These are phyloP conservation scores for Melanerpes formicivorus DNA, from an alignment of 2,113 vertebrate genomes.

Conservation along the genomic window DNA sequence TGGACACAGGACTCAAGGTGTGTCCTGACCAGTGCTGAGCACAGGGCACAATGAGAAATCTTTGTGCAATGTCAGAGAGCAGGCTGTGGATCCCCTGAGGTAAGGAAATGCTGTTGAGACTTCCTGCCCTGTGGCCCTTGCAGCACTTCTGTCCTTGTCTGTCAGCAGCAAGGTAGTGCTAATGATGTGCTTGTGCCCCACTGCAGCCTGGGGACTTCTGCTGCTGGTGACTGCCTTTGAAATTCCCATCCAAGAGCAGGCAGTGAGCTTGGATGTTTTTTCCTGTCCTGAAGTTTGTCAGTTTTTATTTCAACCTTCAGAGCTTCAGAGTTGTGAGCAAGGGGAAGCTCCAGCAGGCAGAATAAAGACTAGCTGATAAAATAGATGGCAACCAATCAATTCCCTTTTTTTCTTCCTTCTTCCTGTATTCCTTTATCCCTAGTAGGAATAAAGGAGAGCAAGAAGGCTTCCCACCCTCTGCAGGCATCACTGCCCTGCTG, in stretches of 20 bases:
- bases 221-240: background rate
- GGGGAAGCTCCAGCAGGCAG: background rate
- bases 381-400: background rate
- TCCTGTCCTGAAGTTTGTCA: background rate
- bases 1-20: too few relatives aligned
- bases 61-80: background rate
- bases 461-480: background rate
- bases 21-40: too few relatives aligned
- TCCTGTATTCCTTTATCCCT: background rate
- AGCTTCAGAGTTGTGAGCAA: background rate
- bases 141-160: background rate
- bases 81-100: background rate
- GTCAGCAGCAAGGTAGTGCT: background rate
- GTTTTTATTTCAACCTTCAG: background rate
- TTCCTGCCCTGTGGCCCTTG: background rate
- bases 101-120: background rate
- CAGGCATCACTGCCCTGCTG: background rate
- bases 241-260: background rate
- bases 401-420: background rate
- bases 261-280: background rate
- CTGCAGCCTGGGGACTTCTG: background rate
- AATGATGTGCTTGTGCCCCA: background rate
- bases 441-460: background rate
- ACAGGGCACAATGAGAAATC: background rate
- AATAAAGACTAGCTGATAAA: background rate